Base-by-base conservation (phyloP, 2,113 vertebrate genomes). In the Tachuris rubrigastra region DNA sequence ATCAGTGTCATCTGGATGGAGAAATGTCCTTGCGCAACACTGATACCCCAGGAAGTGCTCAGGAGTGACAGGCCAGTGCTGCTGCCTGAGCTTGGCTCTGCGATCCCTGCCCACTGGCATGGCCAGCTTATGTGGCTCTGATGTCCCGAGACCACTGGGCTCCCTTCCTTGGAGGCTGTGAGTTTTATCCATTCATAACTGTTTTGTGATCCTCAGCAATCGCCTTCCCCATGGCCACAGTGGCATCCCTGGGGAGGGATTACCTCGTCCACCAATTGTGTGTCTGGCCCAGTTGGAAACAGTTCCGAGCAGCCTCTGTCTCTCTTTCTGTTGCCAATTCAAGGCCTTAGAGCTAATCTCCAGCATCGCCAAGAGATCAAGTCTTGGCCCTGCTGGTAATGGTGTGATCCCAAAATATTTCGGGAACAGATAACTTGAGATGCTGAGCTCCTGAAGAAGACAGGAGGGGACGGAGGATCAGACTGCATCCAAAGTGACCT, bases 261-360 rank as follows among this genome's bases (percentile, higher is more conserved):
- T 84, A 71, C 60, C 67, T 93, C 56, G 52, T 71, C 31, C 0
- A 2, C 71, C 2, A 24, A 47, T 60, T 65, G 35, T 1, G 2
- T 60, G 73, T 81, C 69, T 84, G 73, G 79, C 80, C 93, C 94
- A 93, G 73, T 35, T 93, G 93, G 89, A 95, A 94, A 89, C 13
- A 44, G 53, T 42, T 62, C 49, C 5, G 0, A 75, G 60, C 68
- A 94, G 69, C 52, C 86, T 92, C 71, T 95, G 72, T 55, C 44
- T 93, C 74, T 55, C 47, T 49, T 92, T 66, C 86, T 41, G 5
- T 80, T 96, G 94, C 75, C 93, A 95, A 4, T 42, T 65, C n/a
- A 50, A 86, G 79, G 85, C 65, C 78, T 80, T 91, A 65, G 67
- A 87, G 46, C 59, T 80, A 50, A 91, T 94, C 78, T 93, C 85